Evolutionary conservation across 2,888 invertebrate species (phyloP), one percentile per base, ranked within the genome.

Genomic region (Patella depressa): DNA sequence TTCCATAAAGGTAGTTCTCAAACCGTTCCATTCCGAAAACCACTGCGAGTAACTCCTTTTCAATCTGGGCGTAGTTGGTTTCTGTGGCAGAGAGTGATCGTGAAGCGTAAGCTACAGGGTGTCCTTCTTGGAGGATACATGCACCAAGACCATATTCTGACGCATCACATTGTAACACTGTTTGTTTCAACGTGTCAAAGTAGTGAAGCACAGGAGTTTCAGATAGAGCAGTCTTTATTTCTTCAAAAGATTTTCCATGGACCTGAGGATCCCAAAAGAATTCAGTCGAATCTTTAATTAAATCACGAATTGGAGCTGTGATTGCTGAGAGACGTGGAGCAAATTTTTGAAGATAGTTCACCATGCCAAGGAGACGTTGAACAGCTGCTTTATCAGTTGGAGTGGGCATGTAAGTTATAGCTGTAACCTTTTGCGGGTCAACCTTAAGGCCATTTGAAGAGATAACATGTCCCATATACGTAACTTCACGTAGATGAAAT

Each of bases 311-410:
- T 12, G 81, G 77, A 34, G 74, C 72, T 14, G 79, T 79, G 11
- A 73, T 15, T 72, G 81, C 77, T 19, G 80, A 81, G 24, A 82
- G 17, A 12, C 72, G 65, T 45, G 79, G 78, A 55, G 78, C 71
- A 72, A 83, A 83, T 73, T 73, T 79, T 17, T 80, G 73, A 9
- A 83, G 75, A 65, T 83, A 84, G 45, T 79, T 79, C 1, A 83
- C 73, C 14, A 81, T 79, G 14, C 81, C 80, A 34, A 76, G 55
- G 54, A 78, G 78, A 17, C 75, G n/a, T 15, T 79, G 76, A 7
- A 79, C 72, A 11, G 72, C 78, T 75, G 78, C 78, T 19, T 78
- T 78, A 71, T 75, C 73, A 15, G 29, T 59, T 12, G 83, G 78
- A 72, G 59, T 59, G 4, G 74, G 34, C 34, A 34, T 34, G 34